phyloP scores from a whole-genome alignment of 2,797 vertebrate species.

The Microcaecilia unicolor region DNA sequence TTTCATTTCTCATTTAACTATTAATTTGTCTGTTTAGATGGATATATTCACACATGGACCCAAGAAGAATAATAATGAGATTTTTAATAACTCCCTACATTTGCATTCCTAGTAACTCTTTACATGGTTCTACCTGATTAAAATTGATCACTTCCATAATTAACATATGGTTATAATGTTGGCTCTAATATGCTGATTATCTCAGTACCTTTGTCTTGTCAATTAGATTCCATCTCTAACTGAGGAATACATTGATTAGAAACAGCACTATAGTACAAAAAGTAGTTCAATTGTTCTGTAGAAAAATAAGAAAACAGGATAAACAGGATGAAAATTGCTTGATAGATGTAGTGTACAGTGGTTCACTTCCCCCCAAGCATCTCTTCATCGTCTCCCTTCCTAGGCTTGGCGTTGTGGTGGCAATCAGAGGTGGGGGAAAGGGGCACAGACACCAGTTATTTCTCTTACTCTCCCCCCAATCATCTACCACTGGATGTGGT shows the following conservation, averaged over 20 bases:
- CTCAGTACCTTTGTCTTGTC: constrained; percentile 77
- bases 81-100: constrained; percentile 90
- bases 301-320: neutral
- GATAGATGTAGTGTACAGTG: neutral
- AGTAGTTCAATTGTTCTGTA: constrained; percentile 40
- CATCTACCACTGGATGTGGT: too few species aligned
- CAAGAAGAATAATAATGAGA: constrained; percentile 93
- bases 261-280: constrained; percentile 45
- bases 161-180: constrained; percentile 93
- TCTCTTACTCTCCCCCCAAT: too few species aligned
- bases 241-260: constrained; percentile 45
- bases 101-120: constrained; percentile 85
- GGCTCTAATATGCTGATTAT: constrained; percentile 90
- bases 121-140: constrained; percentile 94
- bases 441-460: too few species aligned
- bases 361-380: too few species aligned
- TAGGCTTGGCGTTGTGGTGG: too few species aligned
- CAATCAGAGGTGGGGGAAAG: too few species aligned
- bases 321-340: neutral
- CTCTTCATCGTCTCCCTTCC: too few species aligned
- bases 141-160: constrained; percentile 97
- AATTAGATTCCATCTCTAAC: constrained; percentile 75
- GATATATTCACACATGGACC: constrained; percentile 70
- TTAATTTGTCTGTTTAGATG: constrained; percentile 89
- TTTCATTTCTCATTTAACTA: constrained; percentile 89